A percentile compares a stretch with the other conserved stretches of the same genome.
Evolutionary conservation across 2,797 vertebrate genomes (phyloP).

Genomic region (Amphiprion clarkii): DNA sequence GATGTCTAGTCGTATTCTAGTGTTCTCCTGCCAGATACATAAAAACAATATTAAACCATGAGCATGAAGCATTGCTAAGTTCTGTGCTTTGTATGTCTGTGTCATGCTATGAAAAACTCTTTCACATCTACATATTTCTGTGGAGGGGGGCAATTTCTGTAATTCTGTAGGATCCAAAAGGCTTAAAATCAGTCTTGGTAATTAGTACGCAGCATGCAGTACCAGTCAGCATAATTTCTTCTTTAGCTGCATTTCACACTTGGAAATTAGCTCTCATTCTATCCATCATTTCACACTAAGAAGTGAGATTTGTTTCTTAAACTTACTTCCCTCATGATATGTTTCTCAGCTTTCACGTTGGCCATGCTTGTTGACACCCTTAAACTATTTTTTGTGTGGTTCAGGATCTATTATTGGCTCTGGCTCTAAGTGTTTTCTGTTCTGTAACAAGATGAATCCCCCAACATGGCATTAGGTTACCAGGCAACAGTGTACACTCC

Average conservation of each 20-base stretch:
- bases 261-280: constrained; percentile 59
- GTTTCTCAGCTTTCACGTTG: constrained; percentile 45
- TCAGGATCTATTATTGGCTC: constrained; percentile 75
- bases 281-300: constrained; percentile 43
- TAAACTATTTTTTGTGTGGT: constrained; percentile 67
- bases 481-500: constrained; percentile 79
- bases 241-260: constrained; percentile 65
- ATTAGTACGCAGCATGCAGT: constrained; percentile 31
- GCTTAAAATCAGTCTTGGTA: constrained; percentile 40
- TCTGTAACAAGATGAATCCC: constrained; percentile 78
- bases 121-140: constrained; percentile 15
- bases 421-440: constrained; percentile 78
- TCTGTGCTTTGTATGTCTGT: neutral
- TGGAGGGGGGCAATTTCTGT: constrained; percentile 19
- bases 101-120: constrained; percentile 10
- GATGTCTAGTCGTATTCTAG: neutral
- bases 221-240: constrained; percentile 47
- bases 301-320: constrained; percentile 29
- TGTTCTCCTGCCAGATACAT: constrained; percentile 10
- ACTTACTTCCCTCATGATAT: constrained; percentile 29
- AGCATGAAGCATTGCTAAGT: neutral
- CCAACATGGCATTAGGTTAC: constrained; percentile 80
- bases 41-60: neutral
- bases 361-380: constrained; percentile 65
- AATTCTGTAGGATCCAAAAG: constrained; percentile 40